Evolutionary conservation across 2,888 invertebrate genomes (phyloP), one percentile per base, ranked within the genome.

Genomic region (Cistogaster globosa): DNA sequence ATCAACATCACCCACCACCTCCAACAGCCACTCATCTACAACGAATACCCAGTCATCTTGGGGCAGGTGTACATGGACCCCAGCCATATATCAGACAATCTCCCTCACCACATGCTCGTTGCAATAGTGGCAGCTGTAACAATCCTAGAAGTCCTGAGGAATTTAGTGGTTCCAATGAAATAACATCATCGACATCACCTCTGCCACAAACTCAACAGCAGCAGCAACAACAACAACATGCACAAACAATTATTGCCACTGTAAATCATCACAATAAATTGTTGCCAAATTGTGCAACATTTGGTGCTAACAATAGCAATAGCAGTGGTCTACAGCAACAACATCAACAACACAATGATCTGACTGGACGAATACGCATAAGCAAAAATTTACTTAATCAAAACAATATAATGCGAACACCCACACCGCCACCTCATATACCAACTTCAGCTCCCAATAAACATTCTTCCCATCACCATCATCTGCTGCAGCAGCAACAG

Each of bases 171-270:
- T 95, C 95, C 83, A 95, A 94, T 89, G 95, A 95, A 87, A 95
- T 95, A 75, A 95, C 94, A 45, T 95, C 95, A 16, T 95, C 95
- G n/a, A 95, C 95, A 60, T 95, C 95, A 63, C 95, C 94, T 48
- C 94, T 94, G 75, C 91, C 91, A 63, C 80, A 86, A 79, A 74
- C 63, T 55, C 83, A 88, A 83, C 85, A 87, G 38, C 88, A 86
- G 14, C 81, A 87, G 32, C 86, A 42, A 42, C 42, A 42, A 87
- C 87, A 88, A 36, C 76, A 87, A 42, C 87, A 87, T 65, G 83
- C 87, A 82, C 90, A 90, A 87, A 89, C 90, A 77, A 89, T 90
- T 71, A 92, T 92, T 83, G 90, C 91, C 88, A 92, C 92, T 87
- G 91, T 92, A 65, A 92, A 92, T 86, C 92, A 92, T 86, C 92